Percentiles rank a stretch among this genome's conserved stretches.
Evolutionary conservation across 2,888 invertebrate species (phyloP).

Genomic region (Caenorhabditis sp.): DNA sequence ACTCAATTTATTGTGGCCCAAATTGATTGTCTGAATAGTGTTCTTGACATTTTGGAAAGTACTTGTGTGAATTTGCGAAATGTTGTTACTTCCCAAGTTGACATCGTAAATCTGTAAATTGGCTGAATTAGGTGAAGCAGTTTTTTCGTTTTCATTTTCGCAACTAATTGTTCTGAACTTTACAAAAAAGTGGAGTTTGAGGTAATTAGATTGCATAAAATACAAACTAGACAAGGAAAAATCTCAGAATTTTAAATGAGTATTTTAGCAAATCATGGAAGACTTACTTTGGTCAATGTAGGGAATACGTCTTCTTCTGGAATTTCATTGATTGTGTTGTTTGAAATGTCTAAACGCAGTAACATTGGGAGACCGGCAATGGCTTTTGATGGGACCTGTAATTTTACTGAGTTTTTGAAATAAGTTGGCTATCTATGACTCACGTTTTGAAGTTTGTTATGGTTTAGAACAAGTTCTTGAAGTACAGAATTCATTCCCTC

Average conservation of each 20-base stretch:
- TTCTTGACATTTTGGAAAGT: constrained; percentile 67
- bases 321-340: constrained; percentile 67
- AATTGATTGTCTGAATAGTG: constrained; percentile 68
- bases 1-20: constrained; percentile 66
- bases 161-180: background rate
- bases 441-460: constrained; percentile 57
- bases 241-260: background rate
- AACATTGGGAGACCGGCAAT: constrained; percentile 57
- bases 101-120: constrained; percentile 66
- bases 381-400: constrained; percentile 56
- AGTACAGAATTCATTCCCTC: constrained; percentile 65
- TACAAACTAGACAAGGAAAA: no score
- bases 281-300: constrained; percentile 61
- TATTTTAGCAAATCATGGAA: background rate
- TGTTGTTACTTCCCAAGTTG: constrained; percentile 69
- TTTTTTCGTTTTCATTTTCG: no score
- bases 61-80: constrained; percentile 62
- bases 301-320: constrained; percentile 57
- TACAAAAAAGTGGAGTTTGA: background rate
- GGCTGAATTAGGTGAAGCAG: no score
- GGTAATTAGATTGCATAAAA: background rate
- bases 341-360: constrained; percentile 65
- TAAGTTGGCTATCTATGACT: no score
- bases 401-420: no score
- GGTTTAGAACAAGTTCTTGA: constrained; percentile 58